These are phyloP conservation scores for Eulemur macaco DNA, from an alignment of 2,113 vertebrate genomes.

Conservation along the genomic window DNA sequence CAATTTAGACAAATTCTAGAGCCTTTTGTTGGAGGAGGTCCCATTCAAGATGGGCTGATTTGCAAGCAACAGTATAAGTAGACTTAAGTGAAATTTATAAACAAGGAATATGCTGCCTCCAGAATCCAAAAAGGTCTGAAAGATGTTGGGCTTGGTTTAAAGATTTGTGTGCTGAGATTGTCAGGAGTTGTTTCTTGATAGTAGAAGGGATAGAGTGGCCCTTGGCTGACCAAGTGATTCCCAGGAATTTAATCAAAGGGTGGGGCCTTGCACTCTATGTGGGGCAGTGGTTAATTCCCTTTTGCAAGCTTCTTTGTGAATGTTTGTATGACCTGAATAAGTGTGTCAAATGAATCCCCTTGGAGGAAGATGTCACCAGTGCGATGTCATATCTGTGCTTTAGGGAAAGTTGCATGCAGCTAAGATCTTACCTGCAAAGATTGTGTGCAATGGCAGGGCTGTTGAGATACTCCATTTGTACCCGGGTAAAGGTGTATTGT, in stretches of 20 bases:
- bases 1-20: neutral
- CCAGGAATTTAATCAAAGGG: neutral
- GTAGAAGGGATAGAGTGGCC: neutral
- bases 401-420: neutral
- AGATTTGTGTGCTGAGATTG: neutral
- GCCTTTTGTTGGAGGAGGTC: neutral
- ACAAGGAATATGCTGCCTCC: neutral
- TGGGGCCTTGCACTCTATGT: neutral
- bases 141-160: neutral
- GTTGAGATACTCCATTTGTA: neutral
- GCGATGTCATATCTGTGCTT: neutral
- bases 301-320: neutral
- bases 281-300: neutral
- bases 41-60: neutral
- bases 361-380: neutral
- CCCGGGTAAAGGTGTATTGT: neutral
- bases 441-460: neutral
- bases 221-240: neutral
- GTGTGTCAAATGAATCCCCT: neutral
- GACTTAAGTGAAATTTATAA: neutral
- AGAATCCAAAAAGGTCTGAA: neutral
- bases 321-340: neutral
- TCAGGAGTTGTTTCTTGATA: slow-evolving; percentile 13
- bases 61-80: neutral
- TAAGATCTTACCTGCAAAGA: neutral